phyloP scores from a whole-genome alignment of 1,140 invertebrate genomes.

The Drosophila bifasciata region DNA sequence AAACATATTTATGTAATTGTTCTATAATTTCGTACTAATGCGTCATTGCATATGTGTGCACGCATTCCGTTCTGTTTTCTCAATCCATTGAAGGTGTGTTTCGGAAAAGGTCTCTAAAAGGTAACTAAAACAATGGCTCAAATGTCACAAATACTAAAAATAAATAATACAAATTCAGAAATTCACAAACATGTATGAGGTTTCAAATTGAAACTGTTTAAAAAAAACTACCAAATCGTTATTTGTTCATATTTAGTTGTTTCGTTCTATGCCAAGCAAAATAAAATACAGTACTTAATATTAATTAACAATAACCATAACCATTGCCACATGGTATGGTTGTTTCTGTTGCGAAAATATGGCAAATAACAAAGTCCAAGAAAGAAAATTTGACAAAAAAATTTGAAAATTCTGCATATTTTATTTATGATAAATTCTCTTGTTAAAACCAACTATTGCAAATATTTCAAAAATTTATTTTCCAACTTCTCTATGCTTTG shows the following conservation, averaged over 20 bases:
- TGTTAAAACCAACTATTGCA: slow-evolving; percentile 75
- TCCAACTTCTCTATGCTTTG: slow-evolving; percentile 69
- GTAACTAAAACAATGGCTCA: slow-evolving; percentile 85
- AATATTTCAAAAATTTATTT: slow-evolving; percentile 74
- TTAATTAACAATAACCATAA: slow-evolving; percentile 45
- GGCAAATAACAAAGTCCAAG: slow-evolving; percentile 60
- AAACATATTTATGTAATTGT: slow-evolving; percentile 79
- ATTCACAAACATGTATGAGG: slow-evolving; percentile 83
- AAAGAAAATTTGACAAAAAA: slow-evolving; percentile 55
- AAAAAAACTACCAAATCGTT: slow-evolving; percentile 70
- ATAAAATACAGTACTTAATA: slow-evolving; percentile 35
- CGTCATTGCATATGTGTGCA: slow-evolving; percentile 85
- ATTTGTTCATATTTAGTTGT: slow-evolving; percentile 83
- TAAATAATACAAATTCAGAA: slow-evolving; percentile 73
- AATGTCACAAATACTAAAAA: slow-evolving; percentile 68
- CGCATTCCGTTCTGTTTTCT: slow-evolving; percentile 83
- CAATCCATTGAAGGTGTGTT: slow-evolving; percentile 89
- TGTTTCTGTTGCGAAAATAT: slow-evolving; percentile 57
- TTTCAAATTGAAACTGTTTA: slow-evolving; percentile 81
- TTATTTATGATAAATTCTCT: slow-evolving; percentile 76
- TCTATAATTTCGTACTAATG: slow-evolving; percentile 85
- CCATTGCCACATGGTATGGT: slow-evolving; percentile 23
- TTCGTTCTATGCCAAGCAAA: slow-evolving; percentile 72
- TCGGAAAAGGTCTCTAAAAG: slow-evolving; percentile 96
- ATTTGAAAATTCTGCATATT: slow-evolving; percentile 81